Conservation (phyloP, 2,888 invertebrate species). For the Julus scandinavius region DNA sequence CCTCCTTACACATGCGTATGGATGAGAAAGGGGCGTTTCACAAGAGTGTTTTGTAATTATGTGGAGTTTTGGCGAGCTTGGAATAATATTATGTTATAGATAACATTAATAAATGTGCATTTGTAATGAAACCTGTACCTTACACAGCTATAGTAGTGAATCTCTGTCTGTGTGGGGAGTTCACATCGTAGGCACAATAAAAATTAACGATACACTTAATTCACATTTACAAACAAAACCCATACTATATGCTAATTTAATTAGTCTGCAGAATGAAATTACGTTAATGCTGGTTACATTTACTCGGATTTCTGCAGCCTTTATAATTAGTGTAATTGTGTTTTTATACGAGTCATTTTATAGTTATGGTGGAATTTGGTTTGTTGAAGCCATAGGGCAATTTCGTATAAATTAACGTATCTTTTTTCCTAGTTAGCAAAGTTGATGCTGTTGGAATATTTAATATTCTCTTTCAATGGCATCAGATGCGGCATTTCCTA, state of each 20-base stretch:
- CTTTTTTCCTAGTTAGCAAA: too few species aligned
- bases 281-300: not conserved
- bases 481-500: too few species aligned
- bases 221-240: not conserved
- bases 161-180: not conserved
- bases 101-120: not conserved
- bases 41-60: not conserved
- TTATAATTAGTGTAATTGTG: not conserved
- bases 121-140: not conserved
- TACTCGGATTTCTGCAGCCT: not conserved
- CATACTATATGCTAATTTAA: not conserved
- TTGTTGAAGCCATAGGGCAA: too few species aligned
- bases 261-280: not conserved
- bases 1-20: not conserved
- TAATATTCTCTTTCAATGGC: too few species aligned
- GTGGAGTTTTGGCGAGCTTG: not conserved
- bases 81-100: not conserved
- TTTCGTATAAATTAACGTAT: too few species aligned
- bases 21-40: not conserved
- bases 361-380: too few species aligned
- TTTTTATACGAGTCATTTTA: too few species aligned
- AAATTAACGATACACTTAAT: not conserved
- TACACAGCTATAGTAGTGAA: not conserved
- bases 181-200: not conserved
- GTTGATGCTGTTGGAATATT: too few species aligned